Evolutionary conservation across 2,113 vertebrate species (phyloP), one percentile per base, ranked within the genome.

Genomic region (Phaethon lepturus): DNA sequence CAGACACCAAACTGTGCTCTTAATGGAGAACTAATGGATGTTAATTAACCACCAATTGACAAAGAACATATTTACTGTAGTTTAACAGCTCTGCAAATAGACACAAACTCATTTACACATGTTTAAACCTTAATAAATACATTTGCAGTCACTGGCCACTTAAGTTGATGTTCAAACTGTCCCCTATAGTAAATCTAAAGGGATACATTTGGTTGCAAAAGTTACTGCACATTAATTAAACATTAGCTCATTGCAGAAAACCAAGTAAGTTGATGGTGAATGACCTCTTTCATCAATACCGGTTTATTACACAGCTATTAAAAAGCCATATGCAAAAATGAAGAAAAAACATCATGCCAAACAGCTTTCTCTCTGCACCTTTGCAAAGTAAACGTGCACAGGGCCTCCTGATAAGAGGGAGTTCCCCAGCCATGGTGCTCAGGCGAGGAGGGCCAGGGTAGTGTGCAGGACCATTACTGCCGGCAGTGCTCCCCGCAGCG

Each of bases 81-180:
- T 95, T 80, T 96, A 97, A 96, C 84, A 87, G 73, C 89, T 95
- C 83, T 85, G 42, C 90, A 96, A 97, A 97, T 82, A 96, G 95
- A 96, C 85, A 95, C 76, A 92, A 90, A 96, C 72, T 83, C 73
- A 97, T 92, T 96, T 96, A 96, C 93, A 95, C 93, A 91, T 85
- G 79, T 97, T 98, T 97, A 97, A 97, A 95, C 86, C 93, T 95
- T 93, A 98, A 96, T 97, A 97, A 97, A 97, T 94, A 95, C 62
- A 95, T 82, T 96, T 97, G 95, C 52, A 97, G 74, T 95, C 74
- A 96, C 66, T 86, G 92, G 73, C 76, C 64, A 40, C 83, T 97
- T 95, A 97, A 86, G 91, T 31, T 91, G 76, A 97, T 96, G 94
- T 89, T 95, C 79, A 62, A 56, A 91, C 74, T 90, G 94, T 86